Evolutionary conservation across 2,113 vertebrate species (phyloP).

Genomic region (Naja naja): DNA sequence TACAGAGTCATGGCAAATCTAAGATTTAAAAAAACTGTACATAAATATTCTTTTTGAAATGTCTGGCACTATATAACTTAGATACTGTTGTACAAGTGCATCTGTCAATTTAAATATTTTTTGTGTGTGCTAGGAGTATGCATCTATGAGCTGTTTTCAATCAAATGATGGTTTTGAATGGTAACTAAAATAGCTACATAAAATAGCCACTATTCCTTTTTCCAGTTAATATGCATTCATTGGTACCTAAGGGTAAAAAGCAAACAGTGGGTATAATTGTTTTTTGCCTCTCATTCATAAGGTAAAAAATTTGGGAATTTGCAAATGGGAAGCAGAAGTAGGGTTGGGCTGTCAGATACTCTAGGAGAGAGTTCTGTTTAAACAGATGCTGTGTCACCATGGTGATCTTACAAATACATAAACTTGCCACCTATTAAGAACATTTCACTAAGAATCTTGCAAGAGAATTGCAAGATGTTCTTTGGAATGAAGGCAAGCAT

Average conservation of each 20-base stretch:
- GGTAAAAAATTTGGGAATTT: not conserved
- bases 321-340: not conserved
- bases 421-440: not conserved
- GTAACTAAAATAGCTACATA: not conserved
- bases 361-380: not conserved
- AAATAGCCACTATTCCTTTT: not conserved
- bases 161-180: not conserved
- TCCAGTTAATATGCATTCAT: not conserved
- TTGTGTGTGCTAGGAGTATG: not conserved
- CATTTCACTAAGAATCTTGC: not conserved
- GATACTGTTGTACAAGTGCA: not conserved
- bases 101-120: not conserved
- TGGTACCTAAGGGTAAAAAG: not conserved
- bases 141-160: not conserved
- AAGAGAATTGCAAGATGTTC: not conserved
- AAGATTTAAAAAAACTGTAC: not conserved
- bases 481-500: not conserved
- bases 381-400: not conserved
- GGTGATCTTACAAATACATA: not conserved
- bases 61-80: not conserved
- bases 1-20: not conserved
- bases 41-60: not conserved
- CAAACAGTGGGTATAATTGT: not conserved
- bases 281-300: not conserved
- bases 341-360: not conserved